Evolutionary conservation across 2,113 vertebrate species (phyloP), one percentile per base, ranked within the genome.

Genomic region (Anarhynchus alexandrinus): DNA sequence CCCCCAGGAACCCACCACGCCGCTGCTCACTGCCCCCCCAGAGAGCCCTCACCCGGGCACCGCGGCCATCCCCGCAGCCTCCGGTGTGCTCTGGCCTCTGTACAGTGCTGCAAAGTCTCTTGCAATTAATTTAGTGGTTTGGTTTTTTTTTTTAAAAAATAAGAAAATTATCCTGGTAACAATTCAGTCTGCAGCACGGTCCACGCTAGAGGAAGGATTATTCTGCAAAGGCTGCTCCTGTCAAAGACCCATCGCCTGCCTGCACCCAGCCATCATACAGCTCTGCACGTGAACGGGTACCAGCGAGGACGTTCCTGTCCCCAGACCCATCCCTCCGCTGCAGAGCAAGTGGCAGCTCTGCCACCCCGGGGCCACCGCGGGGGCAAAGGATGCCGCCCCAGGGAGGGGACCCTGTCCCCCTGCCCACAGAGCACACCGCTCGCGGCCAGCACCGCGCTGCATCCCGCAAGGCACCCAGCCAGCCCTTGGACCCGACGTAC

Each of bases 221-320:
- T 30, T 73, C 27, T 36, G 26, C 42, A n/a, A 51, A 22, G 17
- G 36, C 17, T 32, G 34, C 23, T 76, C 25, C 32, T 27, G 25
- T 10, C 61, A 76, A 54, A 51, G 47, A 2, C 14, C 22, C 52
- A 34, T n/a, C 18, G 1, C 51, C 52, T 17, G 20, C 42, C 36
- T 19, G 30, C 45, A 38, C 62, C 38, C 76, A 67, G 69, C 47
- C 43, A 14, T 4, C 8, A 10, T 34, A 0, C 1, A n/a, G 25
- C 29, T 47, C 61, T 32, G 36, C 0, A 0, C 0, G 0, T 3
- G 16, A 40, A 45, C 8, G 7, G 52, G 45, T 15, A 61, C 47
- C 66, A 30, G 5, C 2, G 2, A 12, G 17, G 51, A 15, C 6
- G 4, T 6, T 23, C 18, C 15, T 22, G 47, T 26, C 22, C 20